Conservation (phyloP, 1,140 invertebrate species). For the Theocolax elegans region DNA sequence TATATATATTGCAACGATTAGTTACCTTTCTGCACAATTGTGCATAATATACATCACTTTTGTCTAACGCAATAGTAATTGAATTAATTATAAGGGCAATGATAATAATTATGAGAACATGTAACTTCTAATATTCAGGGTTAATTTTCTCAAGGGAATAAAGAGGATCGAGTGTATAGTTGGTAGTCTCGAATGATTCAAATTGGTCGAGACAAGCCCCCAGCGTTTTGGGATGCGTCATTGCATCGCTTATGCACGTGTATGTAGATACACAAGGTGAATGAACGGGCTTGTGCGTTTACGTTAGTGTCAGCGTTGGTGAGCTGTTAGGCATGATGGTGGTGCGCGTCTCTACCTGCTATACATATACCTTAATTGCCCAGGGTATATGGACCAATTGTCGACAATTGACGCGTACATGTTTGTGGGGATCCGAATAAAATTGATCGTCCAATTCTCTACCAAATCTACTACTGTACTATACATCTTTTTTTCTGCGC, state of each 20-base stretch:
- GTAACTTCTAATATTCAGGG: too few relatives aligned
- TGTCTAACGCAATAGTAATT: too few relatives aligned
- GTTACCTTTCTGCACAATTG: too few relatives aligned
- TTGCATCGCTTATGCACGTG: not conserved
- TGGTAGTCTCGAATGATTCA: constrained; percentile 10
- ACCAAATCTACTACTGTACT: too few relatives aligned
- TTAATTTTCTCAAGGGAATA: too few relatives aligned
- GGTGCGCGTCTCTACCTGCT: not conserved
- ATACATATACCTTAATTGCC: constrained; percentile 31
- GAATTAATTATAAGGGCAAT: too few relatives aligned
- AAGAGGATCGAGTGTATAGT: not conserved
- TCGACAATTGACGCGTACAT: constrained; percentile 20
- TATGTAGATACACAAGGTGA: not conserved
- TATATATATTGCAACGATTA: too few relatives aligned
- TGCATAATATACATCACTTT: too few relatives aligned
- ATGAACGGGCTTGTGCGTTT: not conserved
- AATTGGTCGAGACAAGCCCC: constrained; percentile 30
- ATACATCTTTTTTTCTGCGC: too few relatives aligned
- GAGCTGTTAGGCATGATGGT: not conserved
- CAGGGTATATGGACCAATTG: constrained; percentile 20
- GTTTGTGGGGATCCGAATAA: not conserved
- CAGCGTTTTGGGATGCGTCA: constrained; percentile 23
- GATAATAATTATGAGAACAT: too few relatives aligned
- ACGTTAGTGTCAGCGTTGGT: not conserved
- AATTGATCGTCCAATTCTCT: constrained; percentile 23